Evolutionary conservation across 2,797 vertebrate genomes (phyloP).

Genomic region (Gobio occitaniae): DNA sequence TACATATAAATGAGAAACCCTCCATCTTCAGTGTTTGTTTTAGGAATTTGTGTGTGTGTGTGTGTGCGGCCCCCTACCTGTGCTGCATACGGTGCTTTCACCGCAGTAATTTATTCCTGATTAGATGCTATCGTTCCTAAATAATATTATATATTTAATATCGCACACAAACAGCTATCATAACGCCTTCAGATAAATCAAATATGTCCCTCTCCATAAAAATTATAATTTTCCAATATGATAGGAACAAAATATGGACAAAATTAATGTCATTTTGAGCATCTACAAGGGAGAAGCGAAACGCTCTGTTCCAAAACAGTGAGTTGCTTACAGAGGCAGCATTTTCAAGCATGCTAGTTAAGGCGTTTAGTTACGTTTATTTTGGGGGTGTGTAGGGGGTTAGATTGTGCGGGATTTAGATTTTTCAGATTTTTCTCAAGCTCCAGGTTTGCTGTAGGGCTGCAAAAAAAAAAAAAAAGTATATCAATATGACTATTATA

Average conservation of each 20-base stretch:
- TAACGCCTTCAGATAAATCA: slow-evolving; percentile 47
- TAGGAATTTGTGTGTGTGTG: slow-evolving; percentile 20
- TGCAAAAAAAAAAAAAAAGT: neutral
- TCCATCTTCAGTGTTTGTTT: slow-evolving; percentile 5
- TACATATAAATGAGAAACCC: slow-evolving; percentile 11
- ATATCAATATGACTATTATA: neutral
- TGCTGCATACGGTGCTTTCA: slow-evolving; percentile 45
- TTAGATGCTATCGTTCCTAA: slow-evolving; percentile 50
- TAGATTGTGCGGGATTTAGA: no score
- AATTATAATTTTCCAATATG: slow-evolving; percentile 41
- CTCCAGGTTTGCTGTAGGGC: no score
- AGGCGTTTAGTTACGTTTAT: neutral
- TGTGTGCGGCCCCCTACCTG: slow-evolving; percentile 29
- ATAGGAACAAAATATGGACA: slow-evolving; percentile 38
- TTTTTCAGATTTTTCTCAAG: no score
- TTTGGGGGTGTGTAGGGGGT: no score
- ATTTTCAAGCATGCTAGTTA: neutral
- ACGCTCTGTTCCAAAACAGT: neutral
- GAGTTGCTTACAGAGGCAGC: neutral
- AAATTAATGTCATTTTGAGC: neutral
- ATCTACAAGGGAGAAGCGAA: neutral
- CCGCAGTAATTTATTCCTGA: slow-evolving; percentile 61
- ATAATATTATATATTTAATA: slow-evolving; percentile 55
- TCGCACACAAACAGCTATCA: slow-evolving; percentile 23
- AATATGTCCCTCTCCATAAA: slow-evolving; percentile 4